These are phyloP conservation scores for Hirtodrosophila trivittata DNA, from an alignment of 2,888 invertebrate species.

Conservation along the genomic window DNA sequence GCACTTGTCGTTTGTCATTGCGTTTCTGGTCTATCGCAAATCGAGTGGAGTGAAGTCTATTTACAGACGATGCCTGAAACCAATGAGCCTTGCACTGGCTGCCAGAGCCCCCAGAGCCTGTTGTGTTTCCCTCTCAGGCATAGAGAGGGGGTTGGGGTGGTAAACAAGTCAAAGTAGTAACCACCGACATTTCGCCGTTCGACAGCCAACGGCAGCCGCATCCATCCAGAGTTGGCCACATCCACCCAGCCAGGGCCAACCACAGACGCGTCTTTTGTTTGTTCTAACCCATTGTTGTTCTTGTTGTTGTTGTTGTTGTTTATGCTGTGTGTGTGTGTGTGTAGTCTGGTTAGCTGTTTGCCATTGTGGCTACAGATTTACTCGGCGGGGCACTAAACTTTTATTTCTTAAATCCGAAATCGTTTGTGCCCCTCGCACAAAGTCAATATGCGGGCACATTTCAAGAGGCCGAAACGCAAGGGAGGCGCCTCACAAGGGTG, in stretches of 20 bases:
- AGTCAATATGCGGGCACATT: slow-evolving; percentile 75
- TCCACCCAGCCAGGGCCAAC: slow-evolving; percentile 41
- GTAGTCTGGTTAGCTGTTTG: slow-evolving; percentile 64
- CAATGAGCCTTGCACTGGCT: slow-evolving; percentile 70
- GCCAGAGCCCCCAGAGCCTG: slow-evolving; percentile 13
- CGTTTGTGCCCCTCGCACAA: slow-evolving; percentile 73
- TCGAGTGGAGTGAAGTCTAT: slow-evolving; percentile 55
- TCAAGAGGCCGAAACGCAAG: not conserved
- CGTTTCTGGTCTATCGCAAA: slow-evolving; percentile 46
- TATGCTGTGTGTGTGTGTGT: slow-evolving; percentile 21
- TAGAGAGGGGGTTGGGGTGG: not conserved
- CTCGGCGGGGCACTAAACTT: slow-evolving; percentile 77
- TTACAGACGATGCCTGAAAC: slow-evolving; percentile 59
- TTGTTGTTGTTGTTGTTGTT: slow-evolving; percentile 19
- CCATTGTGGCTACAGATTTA: slow-evolving; percentile 72
- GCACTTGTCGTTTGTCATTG: slow-evolving; percentile 52
- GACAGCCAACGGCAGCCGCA: slow-evolving; percentile 37
- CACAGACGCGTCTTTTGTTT: slow-evolving; percentile 81
- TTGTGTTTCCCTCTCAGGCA: not conserved
- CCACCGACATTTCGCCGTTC: slow-evolving; percentile 68
- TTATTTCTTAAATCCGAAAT: slow-evolving; percentile 76
- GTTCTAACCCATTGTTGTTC: slow-evolving; percentile 55
- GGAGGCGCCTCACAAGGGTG: slow-evolving; percentile 2
- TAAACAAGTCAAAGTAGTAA: slow-evolving; percentile 71
- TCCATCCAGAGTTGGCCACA: slow-evolving; percentile 17